Evolutionary conservation across 2,888 invertebrate species (phyloP), one percentile per base, ranked within the genome.

Genomic region (Cactoblastis cactorum): DNA sequence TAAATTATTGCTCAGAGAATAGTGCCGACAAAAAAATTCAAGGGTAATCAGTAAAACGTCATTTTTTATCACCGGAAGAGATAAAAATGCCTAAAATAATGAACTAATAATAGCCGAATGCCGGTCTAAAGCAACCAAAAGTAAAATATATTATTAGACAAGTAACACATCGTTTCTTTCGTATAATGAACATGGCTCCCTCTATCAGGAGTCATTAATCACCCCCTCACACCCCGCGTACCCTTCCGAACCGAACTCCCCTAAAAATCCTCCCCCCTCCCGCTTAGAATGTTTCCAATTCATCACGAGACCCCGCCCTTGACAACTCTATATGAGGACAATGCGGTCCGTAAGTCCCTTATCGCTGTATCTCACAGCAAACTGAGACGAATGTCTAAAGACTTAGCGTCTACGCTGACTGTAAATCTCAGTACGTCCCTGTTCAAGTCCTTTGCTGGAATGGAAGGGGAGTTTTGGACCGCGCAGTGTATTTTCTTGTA

Each of bases 241-340:
- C 68, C 68, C 65, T 78, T 74, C 71, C 61, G 74, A 73, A 65
- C 70, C 62, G 62, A 65, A 69, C 67, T 72, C 80, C 82, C 83
- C 77, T 70, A 77, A 75, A 83, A 78, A 75, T 83, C 81, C 81
- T 76, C 71, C 75, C 58, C 73, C 76, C 74, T 65, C 78, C 83
- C 77, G 77, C 79, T 77, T 71, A 78, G 80, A 84, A 83, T 82
- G 86, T 84, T 83, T 75, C 82, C 86, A 87, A 90, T 90, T 85
- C 90, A 90, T 90, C 89, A 88, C 87, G 75, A 84, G 75, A 89
- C 90, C 78, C 91, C 91, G 90, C 91, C 91, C 89, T 87, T 91
- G 90, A 91, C 90, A 91, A 90, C 91, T 91, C 91, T 91, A 91
- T 91, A 91, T 80, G 89, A 80, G 80, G 76, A 76, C 65, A 69